Base-by-base conservation (phyloP, 2,113 vertebrate species). In the Vimba vimba region DNA sequence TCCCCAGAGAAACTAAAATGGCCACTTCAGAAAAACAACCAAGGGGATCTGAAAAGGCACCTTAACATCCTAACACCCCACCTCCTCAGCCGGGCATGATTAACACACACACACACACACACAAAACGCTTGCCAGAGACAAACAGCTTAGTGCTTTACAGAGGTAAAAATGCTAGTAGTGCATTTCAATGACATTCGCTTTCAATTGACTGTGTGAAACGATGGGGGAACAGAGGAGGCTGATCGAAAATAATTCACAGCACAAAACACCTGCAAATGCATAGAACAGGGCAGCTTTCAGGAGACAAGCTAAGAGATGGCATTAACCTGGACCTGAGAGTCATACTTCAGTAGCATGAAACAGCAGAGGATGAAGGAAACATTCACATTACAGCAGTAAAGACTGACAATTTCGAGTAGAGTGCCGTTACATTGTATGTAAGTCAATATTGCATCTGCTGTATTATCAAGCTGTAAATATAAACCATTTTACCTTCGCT, bases 401-500 rank as follows among this genome's bases (percentile, higher is more conserved):
- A 23, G 52, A 84, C 19, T 30, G 69, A 86, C 80, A 39, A 59
- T 39, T 12, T 79, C 3, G 2, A 79, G 33, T n/a, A 62, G n/a
- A 9, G 21, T 45, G 21, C 27, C 21, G 4, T 64, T 30, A 50
- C n/a, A 50, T 45, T 50, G 59, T 25, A 57, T 36, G 2, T 4
- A 36, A 66, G 27, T 66, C 27, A 66, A 30, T 19, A 17, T 4
- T 69, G 17, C 66, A 69, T 21, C 36, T 69, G 17, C 30, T 15
- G 25, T 66, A 52, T 25, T 68, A 5, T 43, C 33, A 76, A 76
- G 8, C 64, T 91, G 8, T 45, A n/a, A 64, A 45, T n/a, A 79
- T n/a, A 79, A 43, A 79, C 55, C 23, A 4, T n/a, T 92, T 96
- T 97, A 99, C 98, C 98, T 98, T 99, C 96, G 1, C 93, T 97